Conservation (phyloP, 2,797 vertebrate species). For the Pipistrellus pygmaeus region DNA sequence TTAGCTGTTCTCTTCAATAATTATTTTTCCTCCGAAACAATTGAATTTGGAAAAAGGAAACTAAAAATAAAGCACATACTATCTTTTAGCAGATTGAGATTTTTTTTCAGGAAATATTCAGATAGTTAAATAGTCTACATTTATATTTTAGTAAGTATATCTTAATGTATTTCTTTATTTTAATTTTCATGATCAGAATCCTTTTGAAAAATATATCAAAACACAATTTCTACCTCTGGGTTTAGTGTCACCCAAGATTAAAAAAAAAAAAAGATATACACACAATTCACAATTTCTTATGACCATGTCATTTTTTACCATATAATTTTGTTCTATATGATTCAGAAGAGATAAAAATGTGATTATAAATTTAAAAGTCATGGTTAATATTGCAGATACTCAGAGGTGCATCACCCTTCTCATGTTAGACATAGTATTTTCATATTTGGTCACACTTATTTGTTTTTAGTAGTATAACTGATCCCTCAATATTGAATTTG, state of each 20-base stretch:
- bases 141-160: not conserved
- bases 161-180: not conserved
- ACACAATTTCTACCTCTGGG: not conserved
- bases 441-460: not conserved
- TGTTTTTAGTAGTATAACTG: not conserved
- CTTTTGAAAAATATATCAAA: slow-evolving; percentile 8
- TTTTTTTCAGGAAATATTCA: not conserved
- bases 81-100: not conserved
- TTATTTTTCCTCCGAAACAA: not conserved
- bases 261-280: not conserved
- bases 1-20: slow-evolving; percentile 40
- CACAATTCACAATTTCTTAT: not conserved
- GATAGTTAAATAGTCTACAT: not conserved
- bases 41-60: not conserved
- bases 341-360: not conserved
- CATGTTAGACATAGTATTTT: not conserved
- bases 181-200: not conserved
- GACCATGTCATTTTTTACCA: not conserved
- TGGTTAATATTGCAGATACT: not conserved
- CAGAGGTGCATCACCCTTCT: not conserved
- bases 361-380: not conserved
- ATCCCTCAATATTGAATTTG: not conserved
- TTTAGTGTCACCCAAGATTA: not conserved
- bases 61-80: not conserved
- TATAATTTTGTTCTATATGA: not conserved